phyloP scores from a whole-genome alignment of 2,888 invertebrate species.

The Trichogramma dendrolimi region DNA sequence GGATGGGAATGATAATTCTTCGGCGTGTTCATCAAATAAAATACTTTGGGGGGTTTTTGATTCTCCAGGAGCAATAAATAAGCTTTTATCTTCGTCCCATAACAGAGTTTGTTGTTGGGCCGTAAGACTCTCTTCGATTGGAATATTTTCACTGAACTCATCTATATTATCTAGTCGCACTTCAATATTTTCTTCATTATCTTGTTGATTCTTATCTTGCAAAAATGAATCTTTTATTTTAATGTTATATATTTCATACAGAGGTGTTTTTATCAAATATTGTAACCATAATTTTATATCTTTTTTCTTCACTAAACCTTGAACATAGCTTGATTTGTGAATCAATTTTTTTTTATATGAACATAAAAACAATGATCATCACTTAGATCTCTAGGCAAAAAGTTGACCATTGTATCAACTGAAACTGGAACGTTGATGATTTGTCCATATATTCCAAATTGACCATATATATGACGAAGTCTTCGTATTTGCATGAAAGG shows the following conservation, averaged over 20 bases:
- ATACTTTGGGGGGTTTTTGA: conserved; percentile 21
- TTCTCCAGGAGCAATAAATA: conserved; percentile 27
- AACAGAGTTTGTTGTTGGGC: conserved; percentile 29
- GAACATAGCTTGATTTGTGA: conserved; percentile 35
- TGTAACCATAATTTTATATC: conserved; percentile 33
- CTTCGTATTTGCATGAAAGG: conserved; percentile 20
- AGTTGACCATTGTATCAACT: conserved; percentile 19
- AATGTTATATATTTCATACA: conserved; percentile 14
- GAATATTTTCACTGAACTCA: conserved; percentile 24
- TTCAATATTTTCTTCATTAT: too few species aligned
- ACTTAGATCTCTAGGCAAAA: conserved; percentile 31
- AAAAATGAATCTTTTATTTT: conserved; percentile 11
- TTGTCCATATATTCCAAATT: conserved; percentile 19
- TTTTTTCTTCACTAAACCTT: conserved; percentile 31
- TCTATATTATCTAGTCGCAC: conserved; percentile 5
- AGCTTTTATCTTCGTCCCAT: conserved; percentile 30
- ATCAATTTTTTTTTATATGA: conserved; percentile 29
- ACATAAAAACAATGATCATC: conserved; percentile 36
- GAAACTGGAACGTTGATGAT: conserved; percentile 22
- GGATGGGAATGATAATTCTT: conserved; percentile 42
- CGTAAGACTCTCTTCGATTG: conserved; percentile 21
- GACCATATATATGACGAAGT: conserved; percentile 11
- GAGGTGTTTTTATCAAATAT: conserved; percentile 28
- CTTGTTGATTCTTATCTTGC: too few species aligned
- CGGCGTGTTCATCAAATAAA: conserved; percentile 40